These are phyloP conservation scores for Lasioglossum morio DNA, from an alignment of 2,888 invertebrate species.

Conservation along the genomic window DNA sequence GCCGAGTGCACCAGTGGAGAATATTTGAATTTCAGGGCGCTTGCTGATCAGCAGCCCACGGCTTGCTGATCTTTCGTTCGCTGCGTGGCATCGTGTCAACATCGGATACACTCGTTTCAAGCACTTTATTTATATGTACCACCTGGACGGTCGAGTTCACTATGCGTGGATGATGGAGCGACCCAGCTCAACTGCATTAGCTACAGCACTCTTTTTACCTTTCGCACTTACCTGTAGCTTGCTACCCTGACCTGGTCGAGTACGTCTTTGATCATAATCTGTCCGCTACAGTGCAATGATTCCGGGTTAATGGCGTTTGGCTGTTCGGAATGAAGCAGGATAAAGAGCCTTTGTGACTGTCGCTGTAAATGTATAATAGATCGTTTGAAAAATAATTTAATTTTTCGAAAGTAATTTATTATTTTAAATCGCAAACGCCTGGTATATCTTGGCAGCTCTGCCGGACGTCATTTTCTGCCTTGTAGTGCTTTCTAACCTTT, in stretches of 20 bases:
- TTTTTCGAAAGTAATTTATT: too few relatives aligned
- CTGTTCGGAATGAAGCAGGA: background rate
- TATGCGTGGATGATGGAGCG: conserved; percentile 11
- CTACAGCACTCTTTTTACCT: background rate
- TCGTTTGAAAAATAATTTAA: too few relatives aligned
- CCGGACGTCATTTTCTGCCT: too few relatives aligned
- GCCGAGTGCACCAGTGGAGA: conserved; percentile 48
- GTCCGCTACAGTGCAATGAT: background rate
- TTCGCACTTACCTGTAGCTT: background rate
- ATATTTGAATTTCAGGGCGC: conserved; percentile 66
- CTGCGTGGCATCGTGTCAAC: conserved; percentile 26
- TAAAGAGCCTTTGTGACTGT: background rate
- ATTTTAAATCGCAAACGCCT: too few relatives aligned
- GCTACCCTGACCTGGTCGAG: background rate
- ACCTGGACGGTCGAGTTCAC: background rate
- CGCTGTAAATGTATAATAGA: too few relatives aligned
- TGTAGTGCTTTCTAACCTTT: too few relatives aligned
- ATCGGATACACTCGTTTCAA: conserved; percentile 21
- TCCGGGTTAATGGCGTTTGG: background rate
- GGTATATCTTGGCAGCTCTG: too few relatives aligned
- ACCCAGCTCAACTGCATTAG: background rate
- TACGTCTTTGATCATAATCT: background rate
- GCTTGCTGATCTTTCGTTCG: conserved; percentile 43
- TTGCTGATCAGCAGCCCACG: conserved; percentile 45
- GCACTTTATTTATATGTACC: conserved; percentile 43